Evolutionary conservation across 2,797 vertebrate genomes (phyloP).

Genomic region (Botia almorhae): DNA sequence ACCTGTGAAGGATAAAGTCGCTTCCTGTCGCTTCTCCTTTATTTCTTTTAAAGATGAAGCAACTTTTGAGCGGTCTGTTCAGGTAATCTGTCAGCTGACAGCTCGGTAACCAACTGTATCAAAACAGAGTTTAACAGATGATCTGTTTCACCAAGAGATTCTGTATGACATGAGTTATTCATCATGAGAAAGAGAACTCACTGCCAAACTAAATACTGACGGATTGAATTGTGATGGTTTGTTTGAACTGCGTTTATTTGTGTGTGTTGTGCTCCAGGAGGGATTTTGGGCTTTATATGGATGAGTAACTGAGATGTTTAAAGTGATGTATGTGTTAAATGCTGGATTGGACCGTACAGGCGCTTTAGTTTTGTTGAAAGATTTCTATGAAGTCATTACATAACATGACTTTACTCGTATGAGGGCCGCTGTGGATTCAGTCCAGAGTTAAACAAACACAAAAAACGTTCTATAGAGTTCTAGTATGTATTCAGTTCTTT

Average conservation of each 20-base stretch:
- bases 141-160: background rate
- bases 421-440: background rate
- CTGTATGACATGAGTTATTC: background rate
- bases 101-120: background rate
- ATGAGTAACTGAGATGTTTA: conserved; percentile 11
- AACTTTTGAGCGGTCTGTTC: background rate
- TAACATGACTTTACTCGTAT: conserved; percentile 10
- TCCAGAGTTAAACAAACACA: conserved; percentile 10
- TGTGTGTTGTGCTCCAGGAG: conserved; percentile 10
- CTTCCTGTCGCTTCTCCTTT: conserved; percentile 23
- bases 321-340: background rate
- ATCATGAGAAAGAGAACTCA: background rate
- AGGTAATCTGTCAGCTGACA: conserved; percentile 32
- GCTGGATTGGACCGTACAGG: background rate
- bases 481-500: conserved; percentile 42
- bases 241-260: conserved; percentile 22
- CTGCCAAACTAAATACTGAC: conserved; percentile 40
- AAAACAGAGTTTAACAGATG: conserved; percentile 1
- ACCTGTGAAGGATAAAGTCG: conserved; percentile 37
- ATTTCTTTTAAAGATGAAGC: conserved; percentile 21
- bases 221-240: conserved; percentile 10
- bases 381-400: conserved; percentile 1
- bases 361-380: background rate
- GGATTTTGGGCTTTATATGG: conserved; percentile 26
- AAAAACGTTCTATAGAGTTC: conserved; percentile 1